Percentiles rank a stretch among this genome's conserved stretches.
These are phyloP conservation scores for Muscina levida DNA, from an alignment of 2,888 invertebrate species.

Conservation along the genomic window DNA sequence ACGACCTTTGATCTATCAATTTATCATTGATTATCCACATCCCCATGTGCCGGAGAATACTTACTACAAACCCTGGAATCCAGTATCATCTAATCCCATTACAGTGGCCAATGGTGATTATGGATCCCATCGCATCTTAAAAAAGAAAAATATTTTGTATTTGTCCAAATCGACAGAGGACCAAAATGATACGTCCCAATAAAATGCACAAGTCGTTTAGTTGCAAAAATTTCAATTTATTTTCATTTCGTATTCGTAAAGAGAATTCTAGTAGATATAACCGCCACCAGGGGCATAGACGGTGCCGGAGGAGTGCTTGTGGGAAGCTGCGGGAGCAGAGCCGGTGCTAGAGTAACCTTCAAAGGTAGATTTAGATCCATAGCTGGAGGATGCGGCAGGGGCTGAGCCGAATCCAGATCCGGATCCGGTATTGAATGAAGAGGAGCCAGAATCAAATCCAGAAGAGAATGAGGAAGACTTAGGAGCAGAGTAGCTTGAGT, in stretches of 20 bases:
- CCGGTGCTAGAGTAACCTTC: slow-evolving; percentile 5
- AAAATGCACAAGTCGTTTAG: slow-evolving; percentile 41
- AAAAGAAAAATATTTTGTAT: slow-evolving; percentile 73
- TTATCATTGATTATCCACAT: slow-evolving; percentile 73
- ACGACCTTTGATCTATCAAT: slow-evolving; percentile 68
- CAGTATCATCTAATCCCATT: slow-evolving; percentile 69
- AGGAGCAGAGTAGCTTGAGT: slow-evolving; percentile 42
- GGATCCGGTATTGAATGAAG: slow-evolving; percentile 18
- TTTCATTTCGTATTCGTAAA: slow-evolving; percentile 46
- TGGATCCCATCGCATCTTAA: slow-evolving; percentile 65
- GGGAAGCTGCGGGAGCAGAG: slow-evolving; percentile 60
- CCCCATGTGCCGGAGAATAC: slow-evolving; percentile 71
- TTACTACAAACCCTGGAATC: slow-evolving; percentile 75
- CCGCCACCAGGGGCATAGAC: slow-evolving; percentile 76
- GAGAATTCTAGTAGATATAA: slow-evolving; percentile 72
- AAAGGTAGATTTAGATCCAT: slow-evolving; percentile 43
- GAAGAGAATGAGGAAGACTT: too few species aligned
- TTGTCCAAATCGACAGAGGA: slow-evolving; percentile 64
- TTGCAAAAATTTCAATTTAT: slow-evolving; percentile 35
- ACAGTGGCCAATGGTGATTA: slow-evolving; percentile 50
- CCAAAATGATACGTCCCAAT: slow-evolving; percentile 31
- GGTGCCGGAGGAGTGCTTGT: slow-evolving; percentile 68
- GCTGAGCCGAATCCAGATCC: slow-evolving; percentile 51
- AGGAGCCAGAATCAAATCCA: slow-evolving; percentile 19
- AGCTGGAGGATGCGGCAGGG: slow-evolving; percentile 61